phyloP scores from a whole-genome alignment of 2,888 invertebrate species.

The Operophtera brumata region DNA sequence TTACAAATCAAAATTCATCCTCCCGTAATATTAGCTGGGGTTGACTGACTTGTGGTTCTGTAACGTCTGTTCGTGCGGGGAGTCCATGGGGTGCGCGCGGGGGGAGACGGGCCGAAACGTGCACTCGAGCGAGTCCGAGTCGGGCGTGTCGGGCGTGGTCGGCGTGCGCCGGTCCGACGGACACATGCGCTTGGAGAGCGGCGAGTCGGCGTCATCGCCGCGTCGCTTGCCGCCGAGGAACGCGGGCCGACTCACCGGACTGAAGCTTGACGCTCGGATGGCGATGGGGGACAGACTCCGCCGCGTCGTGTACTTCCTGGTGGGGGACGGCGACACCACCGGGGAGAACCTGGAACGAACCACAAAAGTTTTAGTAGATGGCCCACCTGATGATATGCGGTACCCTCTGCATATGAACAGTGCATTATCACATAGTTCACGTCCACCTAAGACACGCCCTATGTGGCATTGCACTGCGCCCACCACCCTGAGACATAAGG shows the following conservation, averaged over 20 bases:
- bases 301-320: slow-evolving; percentile 89
- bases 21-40: slow-evolving; percentile 67
- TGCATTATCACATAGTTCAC: too few relatives aligned
- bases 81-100: slow-evolving; percentile 56
- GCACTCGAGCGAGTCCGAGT: slow-evolving; percentile 73
- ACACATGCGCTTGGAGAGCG: slow-evolving; percentile 68
- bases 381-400: too few relatives aligned
- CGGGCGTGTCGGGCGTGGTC: slow-evolving; percentile 69
- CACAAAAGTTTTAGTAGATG: too few relatives aligned
- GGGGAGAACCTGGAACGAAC: slow-evolving; percentile 77
- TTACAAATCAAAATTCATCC: background rate
- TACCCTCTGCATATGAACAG: too few relatives aligned
- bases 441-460: too few relatives aligned
- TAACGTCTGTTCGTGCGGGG: slow-evolving; percentile 44
- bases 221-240: slow-evolving; percentile 82
- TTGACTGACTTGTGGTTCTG: slow-evolving; percentile 62
- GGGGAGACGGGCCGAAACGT: slow-evolving; percentile 77
- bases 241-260: slow-evolving; percentile 81
- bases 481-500: too few relatives aligned
- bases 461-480: too few relatives aligned
- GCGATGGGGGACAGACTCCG: slow-evolving; percentile 94
- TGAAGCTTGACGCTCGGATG: slow-evolving; percentile 87
- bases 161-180: slow-evolving; percentile 61
- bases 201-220: slow-evolving; percentile 81
- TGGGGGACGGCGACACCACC: slow-evolving; percentile 90